Conservation (phyloP, 2,797 vertebrate genomes). For the Setipinna tenuifilis region DNA sequence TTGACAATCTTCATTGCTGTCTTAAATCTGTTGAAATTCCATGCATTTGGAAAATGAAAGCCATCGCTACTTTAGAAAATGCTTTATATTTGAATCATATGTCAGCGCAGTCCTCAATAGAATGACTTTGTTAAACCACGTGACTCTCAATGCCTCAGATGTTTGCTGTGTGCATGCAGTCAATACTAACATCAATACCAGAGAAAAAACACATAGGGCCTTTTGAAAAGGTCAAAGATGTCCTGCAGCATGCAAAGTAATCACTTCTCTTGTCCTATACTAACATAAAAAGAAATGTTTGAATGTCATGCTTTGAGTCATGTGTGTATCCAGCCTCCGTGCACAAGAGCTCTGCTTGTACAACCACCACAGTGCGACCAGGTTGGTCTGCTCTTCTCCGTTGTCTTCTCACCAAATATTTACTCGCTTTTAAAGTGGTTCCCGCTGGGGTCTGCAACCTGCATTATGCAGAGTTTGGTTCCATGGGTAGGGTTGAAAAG, state of each 20-base stretch:
- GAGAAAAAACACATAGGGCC: neutral
- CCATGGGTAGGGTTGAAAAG: neutral
- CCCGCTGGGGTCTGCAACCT: neutral
- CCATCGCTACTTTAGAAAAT: neutral
- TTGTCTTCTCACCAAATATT: slow-evolving; percentile 18
- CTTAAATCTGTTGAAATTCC: neutral
- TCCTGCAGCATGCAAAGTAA: neutral
- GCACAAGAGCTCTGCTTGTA: neutral
- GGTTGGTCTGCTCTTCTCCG: neutral
- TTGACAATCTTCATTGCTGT: neutral
- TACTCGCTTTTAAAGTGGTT: slow-evolving; percentile 14
- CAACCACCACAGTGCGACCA: neutral
- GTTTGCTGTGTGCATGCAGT: neutral
- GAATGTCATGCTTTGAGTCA: neutral
- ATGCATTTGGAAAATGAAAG: neutral
- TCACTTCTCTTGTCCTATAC: neutral
- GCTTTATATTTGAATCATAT: neutral
- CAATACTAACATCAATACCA: neutral
- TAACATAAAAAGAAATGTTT: neutral
- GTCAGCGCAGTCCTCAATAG: neutral
- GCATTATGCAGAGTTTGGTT: slow-evolving; percentile 12
- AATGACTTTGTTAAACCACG: neutral
- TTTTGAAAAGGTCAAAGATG: slow-evolving; percentile 4
- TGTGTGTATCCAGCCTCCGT: neutral
- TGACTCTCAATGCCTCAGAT: neutral